phyloP scores from a whole-genome alignment of 2,888 invertebrate species.

The Lasioglossum marginatum region DNA sequence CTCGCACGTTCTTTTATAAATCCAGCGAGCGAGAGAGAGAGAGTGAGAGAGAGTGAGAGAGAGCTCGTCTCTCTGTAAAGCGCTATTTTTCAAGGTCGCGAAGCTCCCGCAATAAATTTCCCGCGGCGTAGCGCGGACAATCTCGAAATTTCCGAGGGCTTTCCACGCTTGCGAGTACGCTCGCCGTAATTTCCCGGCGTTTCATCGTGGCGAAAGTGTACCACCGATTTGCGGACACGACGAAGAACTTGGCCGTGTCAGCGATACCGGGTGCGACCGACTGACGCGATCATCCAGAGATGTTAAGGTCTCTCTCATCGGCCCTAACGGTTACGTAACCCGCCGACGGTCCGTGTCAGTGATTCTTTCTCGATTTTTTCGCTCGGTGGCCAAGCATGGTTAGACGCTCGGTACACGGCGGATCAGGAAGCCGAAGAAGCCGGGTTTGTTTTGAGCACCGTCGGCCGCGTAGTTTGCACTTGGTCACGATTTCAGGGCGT shows the following conservation, averaged over 20 bases:
- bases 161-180: neutral
- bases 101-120: neutral
- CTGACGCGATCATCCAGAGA: neutral
- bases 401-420: neutral
- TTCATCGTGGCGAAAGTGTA: neutral
- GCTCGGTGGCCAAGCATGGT: neutral
- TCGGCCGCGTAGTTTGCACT: conserved; percentile 71
- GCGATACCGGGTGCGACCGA: conserved; percentile 2
- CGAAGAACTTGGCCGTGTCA: neutral
- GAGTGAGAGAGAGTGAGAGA: neutral
- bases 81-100: neutral
- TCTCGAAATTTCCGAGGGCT: conserved; percentile 4
- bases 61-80: neutral
- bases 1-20: conserved; percentile 1
- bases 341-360: neutral
- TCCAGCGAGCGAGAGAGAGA: neutral
- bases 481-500: conserved; percentile 80
- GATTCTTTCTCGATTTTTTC: neutral
- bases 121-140: neutral
- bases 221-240: neutral
- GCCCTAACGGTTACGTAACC: neutral
- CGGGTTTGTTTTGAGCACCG: conserved; percentile 37
- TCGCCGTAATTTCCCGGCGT: neutral
- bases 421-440: neutral
- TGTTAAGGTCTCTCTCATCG: neutral